These are phyloP conservation scores for Drosophila nasuta DNA, from an alignment of 1,140 invertebrate genomes.

Conservation along the genomic window DNA sequence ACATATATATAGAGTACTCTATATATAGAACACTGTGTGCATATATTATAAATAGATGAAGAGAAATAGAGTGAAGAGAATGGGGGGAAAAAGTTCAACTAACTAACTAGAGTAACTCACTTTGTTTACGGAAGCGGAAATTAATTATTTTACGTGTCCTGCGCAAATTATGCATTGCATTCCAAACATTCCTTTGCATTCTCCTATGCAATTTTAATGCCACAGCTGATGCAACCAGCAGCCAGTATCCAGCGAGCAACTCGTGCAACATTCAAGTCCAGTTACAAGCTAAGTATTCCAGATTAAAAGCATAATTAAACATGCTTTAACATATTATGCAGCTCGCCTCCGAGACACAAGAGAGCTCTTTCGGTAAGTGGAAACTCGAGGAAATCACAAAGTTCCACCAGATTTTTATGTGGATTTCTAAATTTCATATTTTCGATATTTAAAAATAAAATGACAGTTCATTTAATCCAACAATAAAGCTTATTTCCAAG, in stretches of 20 bases:
- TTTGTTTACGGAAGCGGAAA: slow-evolving; percentile 73
- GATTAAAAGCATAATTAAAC: slow-evolving; percentile 6
- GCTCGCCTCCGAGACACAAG: not conserved
- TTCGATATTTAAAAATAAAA: too few relatives aligned
- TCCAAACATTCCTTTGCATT: slow-evolving; percentile 17
- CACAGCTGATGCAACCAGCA: slow-evolving; percentile 12
- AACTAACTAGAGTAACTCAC: slow-evolving; percentile 47
- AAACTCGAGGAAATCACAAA: too few relatives aligned
- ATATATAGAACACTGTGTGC: not conserved
- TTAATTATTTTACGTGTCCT: slow-evolving; percentile 76
- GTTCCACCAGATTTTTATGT: too few relatives aligned
- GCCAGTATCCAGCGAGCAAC: not conserved
- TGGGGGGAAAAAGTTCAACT: slow-evolving; percentile 14
- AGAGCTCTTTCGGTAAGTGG: too few relatives aligned
- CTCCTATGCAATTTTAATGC: slow-evolving; percentile 19
- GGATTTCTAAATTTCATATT: too few relatives aligned
- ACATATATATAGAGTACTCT: not conserved
- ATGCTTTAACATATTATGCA: not conserved
- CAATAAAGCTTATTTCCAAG: too few relatives aligned
- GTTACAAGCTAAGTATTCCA: not conserved
- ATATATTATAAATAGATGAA: not conserved
- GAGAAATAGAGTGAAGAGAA: not conserved
- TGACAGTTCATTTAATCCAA: too few relatives aligned
- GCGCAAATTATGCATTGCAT: slow-evolving; percentile 70
- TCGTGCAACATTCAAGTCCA: not conserved